Conservation (phyloP, 35 echinoderm and acorn worm species). For the Acanthaster planci region DNA sequence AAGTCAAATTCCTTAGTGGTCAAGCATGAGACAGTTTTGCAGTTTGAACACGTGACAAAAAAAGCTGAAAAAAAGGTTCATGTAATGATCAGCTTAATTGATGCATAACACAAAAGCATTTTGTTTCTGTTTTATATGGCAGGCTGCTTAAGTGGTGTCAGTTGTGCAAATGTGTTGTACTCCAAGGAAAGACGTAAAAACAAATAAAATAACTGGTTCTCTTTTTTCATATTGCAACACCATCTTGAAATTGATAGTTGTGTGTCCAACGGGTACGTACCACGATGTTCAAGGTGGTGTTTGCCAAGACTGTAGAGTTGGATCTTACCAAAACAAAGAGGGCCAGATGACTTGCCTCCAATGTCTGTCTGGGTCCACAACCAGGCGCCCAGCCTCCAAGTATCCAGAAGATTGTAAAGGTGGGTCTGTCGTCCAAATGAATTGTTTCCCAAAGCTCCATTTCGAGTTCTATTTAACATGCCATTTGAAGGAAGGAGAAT, state of each 20-base stretch:
- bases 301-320: constrained; percentile 44
- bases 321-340: constrained; percentile 53
- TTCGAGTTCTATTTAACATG: no score
- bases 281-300: constrained; percentile 7
- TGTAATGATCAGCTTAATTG: no score
- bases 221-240: not conserved
- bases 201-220: not conserved
- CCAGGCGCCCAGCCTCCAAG: constrained; percentile 21
- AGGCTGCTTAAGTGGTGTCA: not conserved
- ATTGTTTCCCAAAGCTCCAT: no score
- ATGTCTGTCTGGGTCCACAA: constrained; percentile 52
- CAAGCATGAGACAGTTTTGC: no score
- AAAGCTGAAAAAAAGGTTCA: no score
- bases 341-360: constrained; percentile 26
- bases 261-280: constrained; percentile 55
- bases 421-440: constrained; percentile 16
- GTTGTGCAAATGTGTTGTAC: not conserved
- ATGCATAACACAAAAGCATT: no score
- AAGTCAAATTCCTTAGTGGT: no score
- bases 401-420: constrained; percentile 53
- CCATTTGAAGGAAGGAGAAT: no score
- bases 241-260: constrained; percentile 23
- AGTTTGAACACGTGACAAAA: no score
- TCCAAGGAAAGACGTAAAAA: not conserved
- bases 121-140: no score